Evolutionary conservation across 2,113 vertebrate genomes (phyloP).

Genomic region (Cyanistes caeruleus): DNA sequence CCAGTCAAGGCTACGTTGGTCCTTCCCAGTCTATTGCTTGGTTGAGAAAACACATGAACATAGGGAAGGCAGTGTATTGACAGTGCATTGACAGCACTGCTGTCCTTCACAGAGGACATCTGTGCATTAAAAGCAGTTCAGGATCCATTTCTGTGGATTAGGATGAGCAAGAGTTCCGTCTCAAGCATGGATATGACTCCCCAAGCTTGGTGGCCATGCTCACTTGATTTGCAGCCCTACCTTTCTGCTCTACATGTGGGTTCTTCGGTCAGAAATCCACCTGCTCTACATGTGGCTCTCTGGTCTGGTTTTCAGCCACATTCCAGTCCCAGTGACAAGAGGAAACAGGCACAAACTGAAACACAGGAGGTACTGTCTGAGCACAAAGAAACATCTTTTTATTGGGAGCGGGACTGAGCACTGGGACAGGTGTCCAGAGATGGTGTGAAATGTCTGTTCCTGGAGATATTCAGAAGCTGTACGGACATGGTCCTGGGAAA

Average conservation of each 20-base stretch:
- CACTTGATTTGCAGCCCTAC: neutral
- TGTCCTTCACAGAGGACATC: neutral
- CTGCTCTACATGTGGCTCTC: neutral
- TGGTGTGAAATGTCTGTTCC: neutral
- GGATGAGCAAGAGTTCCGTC: neutral
- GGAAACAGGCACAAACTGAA: neutral
- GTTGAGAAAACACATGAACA: neutral
- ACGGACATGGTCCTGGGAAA: neutral
- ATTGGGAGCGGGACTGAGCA: neutral
- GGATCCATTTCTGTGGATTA: neutral
- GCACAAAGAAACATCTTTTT: neutral
- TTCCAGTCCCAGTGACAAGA: neutral
- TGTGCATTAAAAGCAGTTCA: neutral
- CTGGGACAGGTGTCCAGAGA: neutral
- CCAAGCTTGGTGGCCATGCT: neutral
- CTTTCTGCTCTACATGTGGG: neutral
- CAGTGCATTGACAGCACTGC: neutral
- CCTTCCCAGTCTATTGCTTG: neutral
- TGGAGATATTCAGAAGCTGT: neutral
- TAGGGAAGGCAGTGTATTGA: neutral
- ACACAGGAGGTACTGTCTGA: neutral
- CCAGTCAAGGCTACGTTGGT: accelerated
- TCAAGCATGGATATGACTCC: neutral
- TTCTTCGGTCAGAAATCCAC: neutral
- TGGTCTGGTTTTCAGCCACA: neutral